A percentile compares a stretch with the other conserved stretches of the same genome.
Evolutionary conservation across 1,140 invertebrate species (phyloP).

Genomic region (Tetraneura akinire): DNA sequence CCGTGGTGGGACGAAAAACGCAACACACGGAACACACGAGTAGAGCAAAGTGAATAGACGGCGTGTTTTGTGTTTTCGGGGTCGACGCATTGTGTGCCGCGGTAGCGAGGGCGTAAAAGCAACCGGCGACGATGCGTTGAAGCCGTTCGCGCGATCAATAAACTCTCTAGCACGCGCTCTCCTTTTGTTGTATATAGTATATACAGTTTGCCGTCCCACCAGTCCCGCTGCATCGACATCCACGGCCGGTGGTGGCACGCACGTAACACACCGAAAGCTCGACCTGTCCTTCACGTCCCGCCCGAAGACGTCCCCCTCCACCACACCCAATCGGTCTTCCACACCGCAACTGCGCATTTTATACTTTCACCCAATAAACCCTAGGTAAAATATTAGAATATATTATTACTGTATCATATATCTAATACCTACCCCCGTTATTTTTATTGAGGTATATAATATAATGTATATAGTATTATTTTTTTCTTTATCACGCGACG

Average conservation of each 20-base stretch:
- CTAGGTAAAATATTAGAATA: too few relatives aligned
- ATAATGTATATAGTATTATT: too few relatives aligned
- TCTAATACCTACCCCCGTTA: too few relatives aligned
- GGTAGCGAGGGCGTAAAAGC: not conserved
- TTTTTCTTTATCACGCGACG: too few relatives aligned
- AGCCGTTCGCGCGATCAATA: slow-evolving; percentile 26
- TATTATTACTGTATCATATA: too few relatives aligned
- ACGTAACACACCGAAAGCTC: not conserved
- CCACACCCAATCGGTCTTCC: not conserved
- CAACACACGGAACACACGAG: not conserved
- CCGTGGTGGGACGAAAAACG: slow-evolving; percentile 11
- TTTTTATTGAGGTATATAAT: too few relatives aligned
- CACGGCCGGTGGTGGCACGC: not conserved
- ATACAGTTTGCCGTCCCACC: not conserved
- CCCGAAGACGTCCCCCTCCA: not conserved
- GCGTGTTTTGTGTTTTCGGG: not conserved
- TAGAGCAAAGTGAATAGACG: too few relatives aligned
- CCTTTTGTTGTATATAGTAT: slow-evolving; percentile 15
- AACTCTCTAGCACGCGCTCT: slow-evolving; percentile 24
- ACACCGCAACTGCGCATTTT: not conserved
- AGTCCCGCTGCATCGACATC: not conserved
- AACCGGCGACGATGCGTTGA: not conserved
- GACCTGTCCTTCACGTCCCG: not conserved
- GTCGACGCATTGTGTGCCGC: slow-evolving; percentile 16
- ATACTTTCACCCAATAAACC: not conserved